phyloP scores from a whole-genome alignment of 2,113 vertebrate genomes.

The Microcebus lehilahytsara region DNA sequence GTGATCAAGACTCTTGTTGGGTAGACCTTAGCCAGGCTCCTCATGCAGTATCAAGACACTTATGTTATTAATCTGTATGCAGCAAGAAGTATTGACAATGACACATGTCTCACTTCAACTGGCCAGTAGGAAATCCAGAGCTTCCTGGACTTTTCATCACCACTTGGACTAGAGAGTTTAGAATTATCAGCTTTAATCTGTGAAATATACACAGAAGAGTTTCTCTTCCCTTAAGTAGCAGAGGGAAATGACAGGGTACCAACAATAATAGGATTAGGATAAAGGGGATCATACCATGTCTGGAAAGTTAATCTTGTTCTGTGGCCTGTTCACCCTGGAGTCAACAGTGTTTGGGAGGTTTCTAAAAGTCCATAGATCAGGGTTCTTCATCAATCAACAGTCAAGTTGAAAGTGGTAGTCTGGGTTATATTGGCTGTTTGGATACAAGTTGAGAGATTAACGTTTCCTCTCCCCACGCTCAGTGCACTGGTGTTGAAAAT shows the following conservation, averaged over 20 bases:
- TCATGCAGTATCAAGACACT: not conserved
- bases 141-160: not conserved
- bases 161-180: not conserved
- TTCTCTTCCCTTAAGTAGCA: not conserved
- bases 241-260: not conserved
- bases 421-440: not conserved
- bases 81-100: not conserved
- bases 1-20: not conserved
- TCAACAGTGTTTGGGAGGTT: not conserved
- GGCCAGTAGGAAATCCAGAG: not conserved
- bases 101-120: not conserved
- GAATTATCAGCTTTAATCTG: not conserved
- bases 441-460: not conserved
- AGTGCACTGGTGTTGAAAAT: not conserved
- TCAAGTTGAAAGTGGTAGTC: not conserved
- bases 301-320: not conserved
- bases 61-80: not conserved
- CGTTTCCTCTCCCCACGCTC: not conserved
- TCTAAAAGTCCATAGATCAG: not conserved
- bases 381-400: not conserved
- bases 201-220: not conserved
- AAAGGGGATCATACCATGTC: not conserved
- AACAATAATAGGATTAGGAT: not conserved
- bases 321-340: not conserved
- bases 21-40: not conserved